Percentiles rank a stretch among this genome's conserved stretches.
Conservation (phyloP, 2,888 invertebrate genomes). For the Coleophora flavipennella region DNA sequence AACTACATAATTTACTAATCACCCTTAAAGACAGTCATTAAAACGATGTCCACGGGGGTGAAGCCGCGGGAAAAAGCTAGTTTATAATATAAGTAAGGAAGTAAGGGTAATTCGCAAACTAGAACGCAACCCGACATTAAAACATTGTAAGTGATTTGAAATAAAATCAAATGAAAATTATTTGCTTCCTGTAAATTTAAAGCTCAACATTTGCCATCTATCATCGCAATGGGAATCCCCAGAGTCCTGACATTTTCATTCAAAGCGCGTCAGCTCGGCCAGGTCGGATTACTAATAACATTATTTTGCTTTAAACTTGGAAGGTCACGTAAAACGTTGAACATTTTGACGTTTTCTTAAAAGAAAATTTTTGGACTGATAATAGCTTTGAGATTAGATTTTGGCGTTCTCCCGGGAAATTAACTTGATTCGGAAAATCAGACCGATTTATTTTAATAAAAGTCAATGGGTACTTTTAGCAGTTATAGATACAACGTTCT, state of each 20-base stretch:
- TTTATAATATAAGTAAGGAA: too few relatives aligned
- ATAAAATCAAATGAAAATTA: slow-evolving; percentile 43
- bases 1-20: too few relatives aligned
- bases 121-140: neutral
- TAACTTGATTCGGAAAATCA: neutral
- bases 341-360: slow-evolving; percentile 19
- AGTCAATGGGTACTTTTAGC: too few relatives aligned
- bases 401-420: slow-evolving; percentile 4
- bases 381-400: slow-evolving; percentile 14
- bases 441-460: neutral
- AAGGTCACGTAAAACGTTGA: slow-evolving; percentile 17
- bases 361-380: slow-evolving; percentile 13
- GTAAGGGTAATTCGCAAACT: too few relatives aligned
- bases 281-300: slow-evolving; percentile 16
- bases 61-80: too few relatives aligned
- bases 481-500: too few relatives aligned
- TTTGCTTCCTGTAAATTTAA: neutral
- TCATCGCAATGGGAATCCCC: neutral
- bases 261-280: slow-evolving; percentile 1
- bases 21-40: too few relatives aligned
- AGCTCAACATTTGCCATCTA: neutral
- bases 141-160: slow-evolving; percentile 28
- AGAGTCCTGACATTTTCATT: slow-evolving; percentile 1
- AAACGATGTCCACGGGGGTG: too few relatives aligned
- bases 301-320: slow-evolving; percentile 16